phyloP scores from a whole-genome alignment of 92 coral and sea anemone species.

The Chrysogorgia sp. region DNA sequence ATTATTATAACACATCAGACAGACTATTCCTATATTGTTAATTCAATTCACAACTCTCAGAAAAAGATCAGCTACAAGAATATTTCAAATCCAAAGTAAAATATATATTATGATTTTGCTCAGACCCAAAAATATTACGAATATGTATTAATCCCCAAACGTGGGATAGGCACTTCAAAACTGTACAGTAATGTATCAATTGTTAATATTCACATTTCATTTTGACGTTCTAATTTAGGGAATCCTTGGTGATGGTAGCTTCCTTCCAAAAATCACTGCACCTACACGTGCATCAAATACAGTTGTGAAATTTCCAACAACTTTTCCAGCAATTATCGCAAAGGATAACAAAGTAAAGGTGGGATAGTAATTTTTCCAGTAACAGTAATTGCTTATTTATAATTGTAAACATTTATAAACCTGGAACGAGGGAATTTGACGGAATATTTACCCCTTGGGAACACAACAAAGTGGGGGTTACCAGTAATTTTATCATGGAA shows the following conservation, averaged over 20 bases:
- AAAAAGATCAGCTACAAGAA: conserved; percentile 31
- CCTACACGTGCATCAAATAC: conserved; percentile 76
- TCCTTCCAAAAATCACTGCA: conserved; percentile 83
- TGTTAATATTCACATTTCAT: too few relatives aligned
- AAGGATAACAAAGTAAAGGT: conserved; percentile 89
- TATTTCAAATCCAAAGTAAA: conserved; percentile 30
- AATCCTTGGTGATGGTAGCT: conserved; percentile 32
- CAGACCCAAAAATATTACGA: too few relatives aligned
- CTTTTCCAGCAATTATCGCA: conserved; percentile 79
- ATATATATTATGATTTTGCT: too few relatives aligned
- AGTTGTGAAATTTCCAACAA: conserved; percentile 75
- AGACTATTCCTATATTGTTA: neutral
- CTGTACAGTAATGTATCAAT: too few relatives aligned
- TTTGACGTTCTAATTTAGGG: conserved; percentile 8
- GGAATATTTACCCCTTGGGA: too few relatives aligned
- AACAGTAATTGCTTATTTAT: neutral
- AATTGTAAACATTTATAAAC: too few relatives aligned
- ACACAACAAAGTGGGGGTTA: too few relatives aligned
- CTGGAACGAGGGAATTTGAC: too few relatives aligned
- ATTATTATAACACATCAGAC: too few relatives aligned
- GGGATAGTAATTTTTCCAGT: neutral
- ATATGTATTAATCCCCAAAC: too few relatives aligned
- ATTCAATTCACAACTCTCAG: neutral
- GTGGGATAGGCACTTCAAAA: too few relatives aligned
- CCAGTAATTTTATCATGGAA: too few relatives aligned